phyloP scores from a whole-genome alignment of 2,113 vertebrate genomes.

The Origma solitaria region DNA sequence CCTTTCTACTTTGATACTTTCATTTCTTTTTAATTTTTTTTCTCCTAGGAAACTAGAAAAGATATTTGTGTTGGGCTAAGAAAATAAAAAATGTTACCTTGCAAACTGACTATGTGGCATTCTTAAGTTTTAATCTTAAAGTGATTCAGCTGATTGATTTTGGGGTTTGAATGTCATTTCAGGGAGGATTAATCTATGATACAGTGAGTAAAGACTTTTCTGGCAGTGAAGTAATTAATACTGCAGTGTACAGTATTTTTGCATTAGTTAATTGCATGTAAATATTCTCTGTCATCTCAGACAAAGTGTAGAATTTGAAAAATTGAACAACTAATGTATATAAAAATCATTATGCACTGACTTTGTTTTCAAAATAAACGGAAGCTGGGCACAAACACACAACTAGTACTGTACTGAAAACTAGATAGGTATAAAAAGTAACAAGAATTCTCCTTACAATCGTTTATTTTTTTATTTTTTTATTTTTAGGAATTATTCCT shows the following conservation, averaged over 20 bases:
- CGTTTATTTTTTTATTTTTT: background rate
- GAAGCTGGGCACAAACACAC: background rate
- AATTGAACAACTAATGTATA: background rate
- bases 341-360: background rate
- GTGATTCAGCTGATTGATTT: background rate
- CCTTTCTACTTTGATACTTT: background rate
- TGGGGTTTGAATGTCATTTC: background rate
- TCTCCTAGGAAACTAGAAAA: background rate
- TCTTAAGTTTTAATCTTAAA: background rate
- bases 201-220: background rate
- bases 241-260: background rate
- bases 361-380: background rate
- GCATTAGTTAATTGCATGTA: background rate
- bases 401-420: background rate
- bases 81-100: background rate
- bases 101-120: background rate
- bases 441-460: background rate
- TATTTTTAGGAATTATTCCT: constrained; percentile 84
- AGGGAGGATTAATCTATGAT: background rate
- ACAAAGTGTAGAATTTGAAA: background rate
- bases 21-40: background rate
- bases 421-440: background rate
- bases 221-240: background rate
- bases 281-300: background rate
- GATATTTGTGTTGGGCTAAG: background rate